phyloP scores from a whole-genome alignment of 2,797 vertebrate species.

The Sebastes oblongus region DNA sequence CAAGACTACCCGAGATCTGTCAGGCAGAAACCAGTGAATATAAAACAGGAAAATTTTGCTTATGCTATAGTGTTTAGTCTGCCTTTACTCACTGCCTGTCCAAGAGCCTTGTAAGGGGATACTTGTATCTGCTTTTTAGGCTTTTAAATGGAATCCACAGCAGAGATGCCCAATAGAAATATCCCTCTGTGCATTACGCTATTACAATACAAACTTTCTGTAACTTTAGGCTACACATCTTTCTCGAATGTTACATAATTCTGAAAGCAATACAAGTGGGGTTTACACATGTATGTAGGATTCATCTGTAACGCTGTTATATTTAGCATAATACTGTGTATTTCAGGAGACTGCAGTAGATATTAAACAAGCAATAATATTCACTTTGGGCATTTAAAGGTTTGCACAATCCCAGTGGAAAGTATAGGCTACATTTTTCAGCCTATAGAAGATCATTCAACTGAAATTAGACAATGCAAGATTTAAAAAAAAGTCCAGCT shows the following conservation, averaged over 20 bases:
- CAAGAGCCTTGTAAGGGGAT: background rate
- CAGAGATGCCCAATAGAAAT: background rate
- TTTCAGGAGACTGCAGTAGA: background rate
- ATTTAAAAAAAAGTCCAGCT: background rate
- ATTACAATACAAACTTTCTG: background rate
- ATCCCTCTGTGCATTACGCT: background rate
- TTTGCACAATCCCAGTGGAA: background rate
- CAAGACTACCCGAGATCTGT: background rate
- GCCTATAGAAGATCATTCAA: background rate
- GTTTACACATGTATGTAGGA: background rate
- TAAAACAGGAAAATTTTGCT: slow-evolving; percentile 3
- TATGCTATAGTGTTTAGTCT: background rate
- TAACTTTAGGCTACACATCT: background rate
- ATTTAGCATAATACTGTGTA: background rate
- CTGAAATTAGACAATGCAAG: background rate
- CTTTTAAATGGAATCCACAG: background rate
- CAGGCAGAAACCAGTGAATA: background rate
- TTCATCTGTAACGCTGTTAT: background rate
- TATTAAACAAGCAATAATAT: background rate
- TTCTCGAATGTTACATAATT: background rate
- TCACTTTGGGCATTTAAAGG: background rate
- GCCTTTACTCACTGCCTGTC: slow-evolving; percentile 11
- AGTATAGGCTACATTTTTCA: background rate
- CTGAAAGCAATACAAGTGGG: background rate
- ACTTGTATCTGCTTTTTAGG: background rate